phyloP scores from a whole-genome alignment of 2,113 vertebrate species.

The Xenopus laevis region DNA sequence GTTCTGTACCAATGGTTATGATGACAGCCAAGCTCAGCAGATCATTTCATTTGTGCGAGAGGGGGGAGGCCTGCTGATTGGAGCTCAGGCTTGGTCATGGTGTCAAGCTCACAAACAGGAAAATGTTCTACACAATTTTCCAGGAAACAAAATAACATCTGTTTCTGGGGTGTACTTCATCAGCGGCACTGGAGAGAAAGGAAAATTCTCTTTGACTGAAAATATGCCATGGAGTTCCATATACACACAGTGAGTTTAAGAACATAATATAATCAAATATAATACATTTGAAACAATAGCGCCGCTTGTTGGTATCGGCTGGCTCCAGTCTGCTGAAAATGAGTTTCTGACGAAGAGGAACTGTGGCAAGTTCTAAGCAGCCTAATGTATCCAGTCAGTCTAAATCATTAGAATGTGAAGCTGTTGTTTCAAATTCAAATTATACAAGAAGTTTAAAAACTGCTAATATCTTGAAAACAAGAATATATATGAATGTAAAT shows the following conservation, averaged over 20 bases:
- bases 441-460: too few relatives aligned
- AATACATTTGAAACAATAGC: too few relatives aligned
- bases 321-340: too few relatives aligned
- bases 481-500: too few relatives aligned
- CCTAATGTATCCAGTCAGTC: too few relatives aligned
- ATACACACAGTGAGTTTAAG: background rate
- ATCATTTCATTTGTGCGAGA: constrained; percentile 72
- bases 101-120: constrained; percentile 50
- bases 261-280: constrained; percentile 5
- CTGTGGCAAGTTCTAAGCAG: too few relatives aligned
- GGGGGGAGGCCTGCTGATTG: constrained; percentile 80
- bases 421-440: too few relatives aligned
- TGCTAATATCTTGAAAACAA: too few relatives aligned
- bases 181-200: constrained; percentile 7
- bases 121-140: constrained; percentile 69
- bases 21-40: constrained; percentile 50
- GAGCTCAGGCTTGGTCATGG: constrained; percentile 83
- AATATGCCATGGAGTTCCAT: constrained; percentile 26
- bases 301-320: background rate
- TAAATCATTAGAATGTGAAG: too few relatives aligned
- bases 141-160: constrained; percentile 78
- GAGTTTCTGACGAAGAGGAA: too few relatives aligned
- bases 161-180: constrained; percentile 84
- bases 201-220: constrained; percentile 9
- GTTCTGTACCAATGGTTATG: constrained; percentile 74